Evolutionary conservation across 2,888 invertebrate genomes (phyloP).

Genomic region (Entomobrya proxima): DNA sequence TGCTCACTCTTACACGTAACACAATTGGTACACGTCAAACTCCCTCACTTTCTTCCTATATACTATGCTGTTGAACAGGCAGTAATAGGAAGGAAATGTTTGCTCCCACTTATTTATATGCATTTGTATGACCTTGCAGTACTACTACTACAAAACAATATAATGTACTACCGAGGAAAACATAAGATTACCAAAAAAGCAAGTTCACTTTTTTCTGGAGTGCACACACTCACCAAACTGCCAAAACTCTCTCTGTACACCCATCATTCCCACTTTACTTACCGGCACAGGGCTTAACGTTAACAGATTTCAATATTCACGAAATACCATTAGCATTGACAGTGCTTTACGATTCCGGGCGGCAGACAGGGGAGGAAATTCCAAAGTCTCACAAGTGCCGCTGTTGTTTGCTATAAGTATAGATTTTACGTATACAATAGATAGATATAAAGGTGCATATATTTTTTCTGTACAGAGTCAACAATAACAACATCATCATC

Average conservation of each 20-base stretch:
- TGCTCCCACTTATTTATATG: too few species aligned
- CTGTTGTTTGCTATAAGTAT: neutral
- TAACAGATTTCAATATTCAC: constrained; percentile 49
- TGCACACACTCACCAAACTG: constrained; percentile 19
- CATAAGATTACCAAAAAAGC: neutral
- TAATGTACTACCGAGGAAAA: neutral
- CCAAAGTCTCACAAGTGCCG: constrained; percentile 37
- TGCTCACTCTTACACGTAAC: neutral
- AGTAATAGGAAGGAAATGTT: too few species aligned
- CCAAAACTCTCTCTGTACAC: constrained; percentile 20
- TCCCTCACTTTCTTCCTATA: neutral
- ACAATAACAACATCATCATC: constrained; percentile 22
- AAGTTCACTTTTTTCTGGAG: constrained; percentile 16
- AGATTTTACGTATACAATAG: neutral
- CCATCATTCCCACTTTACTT: constrained; percentile 59
- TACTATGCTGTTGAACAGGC: neutral
- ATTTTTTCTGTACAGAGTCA: constrained; percentile 38
- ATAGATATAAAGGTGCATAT: neutral
- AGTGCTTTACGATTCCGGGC: constrained; percentile 44
- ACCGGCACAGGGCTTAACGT: constrained; percentile 40
- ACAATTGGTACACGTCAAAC: neutral
- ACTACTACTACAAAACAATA: neutral
- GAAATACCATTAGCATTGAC: constrained; percentile 49
- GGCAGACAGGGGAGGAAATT: constrained; percentile 62
- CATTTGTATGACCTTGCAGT: neutral